phyloP scores from a whole-genome alignment of 2,113 vertebrate genomes.

The Hyperopisus bebe region DNA sequence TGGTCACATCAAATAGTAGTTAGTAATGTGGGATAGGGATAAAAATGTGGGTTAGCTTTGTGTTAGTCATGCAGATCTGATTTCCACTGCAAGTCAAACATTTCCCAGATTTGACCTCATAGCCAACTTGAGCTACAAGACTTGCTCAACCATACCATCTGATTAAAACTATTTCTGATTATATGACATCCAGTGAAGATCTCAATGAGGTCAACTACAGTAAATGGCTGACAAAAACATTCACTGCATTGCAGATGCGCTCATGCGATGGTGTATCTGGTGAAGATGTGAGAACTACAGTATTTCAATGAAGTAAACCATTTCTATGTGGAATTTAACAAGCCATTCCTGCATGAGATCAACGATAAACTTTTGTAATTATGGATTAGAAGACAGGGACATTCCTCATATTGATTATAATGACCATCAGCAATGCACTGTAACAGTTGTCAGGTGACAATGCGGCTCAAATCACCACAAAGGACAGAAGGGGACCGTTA shows the following conservation, averaged over 20 bases:
- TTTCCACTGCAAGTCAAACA: not conserved
- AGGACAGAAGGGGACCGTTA: not conserved
- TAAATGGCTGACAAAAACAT: not conserved
- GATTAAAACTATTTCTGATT: not conserved
- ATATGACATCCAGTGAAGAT: not conserved
- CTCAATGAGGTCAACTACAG: not conserved
- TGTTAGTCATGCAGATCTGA: not conserved
- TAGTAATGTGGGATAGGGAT: not conserved
- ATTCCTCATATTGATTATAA: not conserved
- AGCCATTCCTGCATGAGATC: not conserved
- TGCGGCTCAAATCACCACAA: not conserved
- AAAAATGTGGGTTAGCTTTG: not conserved
- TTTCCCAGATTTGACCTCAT: not conserved
- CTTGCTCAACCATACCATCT: not conserved
- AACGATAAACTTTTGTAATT: not conserved
- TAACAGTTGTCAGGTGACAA: not conserved
- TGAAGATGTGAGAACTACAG: not conserved
- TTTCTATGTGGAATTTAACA: not conserved
- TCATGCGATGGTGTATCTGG: not conserved
- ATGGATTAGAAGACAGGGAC: not conserved
- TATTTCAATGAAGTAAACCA: not conserved
- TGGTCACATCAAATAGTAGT: not conserved
- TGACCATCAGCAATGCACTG: not conserved
- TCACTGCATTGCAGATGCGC: not conserved
- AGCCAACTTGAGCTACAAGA: not conserved